These are phyloP conservation scores for Drosophila paulistorum DNA, from an alignment of 1,140 invertebrate species.

Conservation along the genomic window DNA sequence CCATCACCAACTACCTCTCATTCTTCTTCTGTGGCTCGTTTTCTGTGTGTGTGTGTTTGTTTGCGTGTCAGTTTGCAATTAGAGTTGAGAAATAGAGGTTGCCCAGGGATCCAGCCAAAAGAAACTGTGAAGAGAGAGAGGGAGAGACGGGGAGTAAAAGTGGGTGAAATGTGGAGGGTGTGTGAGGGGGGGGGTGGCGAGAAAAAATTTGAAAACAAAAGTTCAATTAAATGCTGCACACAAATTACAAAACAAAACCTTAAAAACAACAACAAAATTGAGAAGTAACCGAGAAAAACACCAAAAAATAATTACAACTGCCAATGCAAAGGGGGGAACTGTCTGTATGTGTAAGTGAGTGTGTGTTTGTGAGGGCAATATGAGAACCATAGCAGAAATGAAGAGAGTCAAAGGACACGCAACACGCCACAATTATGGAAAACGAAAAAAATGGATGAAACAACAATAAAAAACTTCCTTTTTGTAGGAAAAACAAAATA, in stretches of 20 bases:
- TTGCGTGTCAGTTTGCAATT: constrained; percentile 25
- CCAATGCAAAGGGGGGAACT: constrained; percentile 6
- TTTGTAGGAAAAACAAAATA: constrained; percentile 1
- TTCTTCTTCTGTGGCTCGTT: background rate
- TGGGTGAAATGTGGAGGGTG: no score
- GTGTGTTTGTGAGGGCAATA: constrained; percentile 19
- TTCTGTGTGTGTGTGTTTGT: constrained; percentile 10
- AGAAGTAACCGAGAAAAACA: background rate
- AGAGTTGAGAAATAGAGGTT: constrained; percentile 3
- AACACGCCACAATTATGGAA: constrained; percentile 2
- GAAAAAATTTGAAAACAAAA: constrained; percentile 30
- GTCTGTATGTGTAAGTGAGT: background rate
- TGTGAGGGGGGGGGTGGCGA: background rate
- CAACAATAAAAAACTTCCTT: background rate
- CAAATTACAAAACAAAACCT: constrained; percentile 20
- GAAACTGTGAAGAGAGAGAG: background rate
- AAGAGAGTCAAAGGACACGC: constrained; percentile 7
- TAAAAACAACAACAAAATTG: background rate
- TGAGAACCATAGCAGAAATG: constrained; percentile 22
- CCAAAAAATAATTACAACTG: constrained; percentile 33
- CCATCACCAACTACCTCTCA: background rate
- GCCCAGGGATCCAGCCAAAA: background rate
- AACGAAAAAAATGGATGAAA: background rate
- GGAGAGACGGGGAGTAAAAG: background rate
- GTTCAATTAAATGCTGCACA: constrained; percentile 23